Base-by-base conservation (phyloP, 2,888 invertebrate species). In the Hyposoter didymator region DNA sequence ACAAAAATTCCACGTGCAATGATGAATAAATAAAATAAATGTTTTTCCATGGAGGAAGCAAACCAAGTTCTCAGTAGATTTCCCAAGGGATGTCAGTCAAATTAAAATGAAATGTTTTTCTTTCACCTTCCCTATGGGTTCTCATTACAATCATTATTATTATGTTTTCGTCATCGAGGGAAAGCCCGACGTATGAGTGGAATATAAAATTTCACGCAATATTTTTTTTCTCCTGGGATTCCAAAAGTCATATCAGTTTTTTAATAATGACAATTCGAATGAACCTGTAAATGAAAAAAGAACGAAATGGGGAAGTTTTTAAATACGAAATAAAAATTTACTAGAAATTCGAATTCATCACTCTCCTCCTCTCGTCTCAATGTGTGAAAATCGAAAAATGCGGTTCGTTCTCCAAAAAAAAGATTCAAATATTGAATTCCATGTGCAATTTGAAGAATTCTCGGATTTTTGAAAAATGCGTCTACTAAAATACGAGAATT, bases 241-340 rank as follows among this genome's bases (percentile, higher is more conserved):
- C 79, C 86, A 69, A 76, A 66, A 75, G 74, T 88, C 84, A 86
- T 88, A 88, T 88, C 87, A 89, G 89, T 87, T 86, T 83, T 90
- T 90, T 90, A 90, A 90, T 90, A 90, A 90, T 84, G 86, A 88
- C 81, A 84, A 72, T 69, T 84, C 85, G 47, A 81, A 39, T 79
- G 43, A 7, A n/a, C 14, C 45, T 8, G 22, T 22, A 59, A 12
- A 59, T 12, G 22, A 28, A 28, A 28, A 59, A 59, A 59, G 28
- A 59, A 28, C 6, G 14, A 28, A 5, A 22, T 39, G 39, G 10
- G 35, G 22, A 28, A 55, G 8, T 49, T 49, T 14, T 49, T 17
- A 19, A 52, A 52, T 19, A 52, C 1, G 5, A 14, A 19, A 49
- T 17, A 49, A 49, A 49, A 17, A n/a, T 49, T 17, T n/a, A n/a